These are phyloP conservation scores for Alectura lathami DNA, from an alignment of 2,113 vertebrate species.

Conservation along the genomic window DNA sequence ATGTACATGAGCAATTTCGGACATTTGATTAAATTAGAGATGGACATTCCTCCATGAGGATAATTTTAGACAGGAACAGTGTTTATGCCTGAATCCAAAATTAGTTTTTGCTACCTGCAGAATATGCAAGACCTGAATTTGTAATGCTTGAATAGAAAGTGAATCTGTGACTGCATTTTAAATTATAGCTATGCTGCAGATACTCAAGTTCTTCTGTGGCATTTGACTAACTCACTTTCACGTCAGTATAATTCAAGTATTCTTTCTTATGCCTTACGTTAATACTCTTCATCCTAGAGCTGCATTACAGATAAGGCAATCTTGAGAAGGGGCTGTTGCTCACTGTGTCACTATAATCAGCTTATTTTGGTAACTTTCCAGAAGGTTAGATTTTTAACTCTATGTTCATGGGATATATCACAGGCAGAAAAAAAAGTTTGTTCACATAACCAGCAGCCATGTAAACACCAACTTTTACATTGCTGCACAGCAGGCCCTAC, in stretches of 20 bases:
- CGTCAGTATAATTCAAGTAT: not conserved
- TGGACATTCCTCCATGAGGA: accelerated
- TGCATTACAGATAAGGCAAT: not conserved
- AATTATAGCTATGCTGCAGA: not conserved
- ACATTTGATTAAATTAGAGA: not conserved
- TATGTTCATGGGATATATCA: not conserved
- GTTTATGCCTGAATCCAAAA: not conserved
- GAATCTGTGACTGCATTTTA: not conserved
- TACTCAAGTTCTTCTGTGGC: not conserved
- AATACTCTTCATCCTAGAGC: not conserved
- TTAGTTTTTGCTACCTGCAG: not conserved
- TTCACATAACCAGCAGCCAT: not conserved
- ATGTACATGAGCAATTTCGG: accelerated
- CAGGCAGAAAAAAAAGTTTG: not conserved
- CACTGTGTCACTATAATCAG: not conserved
- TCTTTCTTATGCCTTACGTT: not conserved
- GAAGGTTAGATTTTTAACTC: not conserved
- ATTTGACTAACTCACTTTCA: not conserved
- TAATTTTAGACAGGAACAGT: not conserved
- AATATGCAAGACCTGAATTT: not conserved
- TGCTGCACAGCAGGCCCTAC: not conserved
- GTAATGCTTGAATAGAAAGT: not conserved
- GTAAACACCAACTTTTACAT: not conserved
- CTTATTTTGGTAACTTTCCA: not conserved
- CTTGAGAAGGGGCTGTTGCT: not conserved